Evolutionary conservation across 1,140 invertebrate genomes (phyloP).

Genomic region (Scylla paramamosain): DNA sequence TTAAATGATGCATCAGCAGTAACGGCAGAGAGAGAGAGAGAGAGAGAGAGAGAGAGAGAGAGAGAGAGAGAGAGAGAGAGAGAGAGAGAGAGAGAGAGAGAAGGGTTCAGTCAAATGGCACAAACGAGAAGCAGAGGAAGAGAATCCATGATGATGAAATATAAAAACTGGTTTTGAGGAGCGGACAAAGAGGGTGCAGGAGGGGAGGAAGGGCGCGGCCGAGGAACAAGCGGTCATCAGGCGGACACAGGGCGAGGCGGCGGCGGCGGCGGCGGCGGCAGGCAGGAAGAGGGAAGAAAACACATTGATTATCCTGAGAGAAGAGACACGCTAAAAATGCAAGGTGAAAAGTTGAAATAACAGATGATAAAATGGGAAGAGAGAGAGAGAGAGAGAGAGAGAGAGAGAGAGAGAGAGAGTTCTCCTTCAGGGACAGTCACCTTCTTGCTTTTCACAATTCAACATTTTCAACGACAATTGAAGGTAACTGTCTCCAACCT

Average conservation of each 20-base stretch:
- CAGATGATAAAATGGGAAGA: no score
- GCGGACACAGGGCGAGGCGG: background rate
- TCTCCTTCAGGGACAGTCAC: no score
- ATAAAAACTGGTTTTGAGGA: background rate
- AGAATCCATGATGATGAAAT: slow-evolving; percentile 8
- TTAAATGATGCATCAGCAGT: background rate
- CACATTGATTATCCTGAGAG: slow-evolving; percentile 1
- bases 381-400: background rate
- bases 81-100: background rate
- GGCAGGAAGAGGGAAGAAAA: background rate
- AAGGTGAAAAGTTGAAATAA: background rate
- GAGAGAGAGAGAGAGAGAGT: background rate
- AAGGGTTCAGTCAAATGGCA: slow-evolving; percentile 1
- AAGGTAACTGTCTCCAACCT: no score
- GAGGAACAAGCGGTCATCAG: slow-evolving; percentile 10
- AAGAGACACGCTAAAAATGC: background rate
- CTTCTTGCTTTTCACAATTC: no score
- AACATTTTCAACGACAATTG: no score
- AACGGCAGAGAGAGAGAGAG: background rate
- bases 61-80: background rate
- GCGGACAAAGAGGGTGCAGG: background rate
- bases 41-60: background rate
- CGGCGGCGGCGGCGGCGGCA: background rate
- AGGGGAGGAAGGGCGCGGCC: background rate
- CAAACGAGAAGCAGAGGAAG: background rate